Percentiles rank a stretch among this genome's conserved stretches.
Conservation (phyloP, 53 echinoderm and acorn worm species). For the Crossaster papposus region DNA sequence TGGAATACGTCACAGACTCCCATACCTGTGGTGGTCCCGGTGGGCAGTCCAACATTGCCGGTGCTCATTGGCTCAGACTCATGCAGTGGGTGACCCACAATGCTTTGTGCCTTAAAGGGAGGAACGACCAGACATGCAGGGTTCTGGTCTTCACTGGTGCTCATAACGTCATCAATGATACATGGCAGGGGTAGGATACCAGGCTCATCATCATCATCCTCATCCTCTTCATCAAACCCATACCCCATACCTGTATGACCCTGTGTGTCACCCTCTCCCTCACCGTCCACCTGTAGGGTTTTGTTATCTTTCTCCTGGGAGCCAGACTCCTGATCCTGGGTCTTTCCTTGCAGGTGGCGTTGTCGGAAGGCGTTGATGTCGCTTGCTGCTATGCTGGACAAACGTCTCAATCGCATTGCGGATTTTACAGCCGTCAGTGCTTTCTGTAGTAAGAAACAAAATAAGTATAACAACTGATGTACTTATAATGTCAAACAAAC, state of each 20-base stretch:
- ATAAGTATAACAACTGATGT: neutral
- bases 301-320: conserved; percentile 20
- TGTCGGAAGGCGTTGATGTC: conserved; percentile 55
- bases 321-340: conserved; percentile 15
- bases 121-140: conserved; percentile 40
- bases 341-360: conserved; percentile 44
- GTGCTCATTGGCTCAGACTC: neutral
- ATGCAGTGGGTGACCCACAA: conserved; percentile 33
- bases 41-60: neutral
- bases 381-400: conserved; percentile 76
- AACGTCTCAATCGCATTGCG: conserved; percentile 86
- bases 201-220: neutral
- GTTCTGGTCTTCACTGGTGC: conserved; percentile 34
- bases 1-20: conserved; percentile 4
- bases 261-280: neutral
- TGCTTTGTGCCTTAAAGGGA: conserved; percentile 21
- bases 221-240: conserved; percentile 16
- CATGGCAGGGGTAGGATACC: conserved; percentile 21
- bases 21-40: conserved; percentile 32
- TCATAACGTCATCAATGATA: conserved; percentile 8
- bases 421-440: conserved; percentile 97
- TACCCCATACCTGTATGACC: conserved; percentile 40
- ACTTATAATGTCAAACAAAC: neutral
- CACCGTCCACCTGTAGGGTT: neutral
- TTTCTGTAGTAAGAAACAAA: conserved; percentile 71